phyloP scores from a whole-genome alignment of 2,797 vertebrate genomes.

The Anniella stebbinsi region DNA sequence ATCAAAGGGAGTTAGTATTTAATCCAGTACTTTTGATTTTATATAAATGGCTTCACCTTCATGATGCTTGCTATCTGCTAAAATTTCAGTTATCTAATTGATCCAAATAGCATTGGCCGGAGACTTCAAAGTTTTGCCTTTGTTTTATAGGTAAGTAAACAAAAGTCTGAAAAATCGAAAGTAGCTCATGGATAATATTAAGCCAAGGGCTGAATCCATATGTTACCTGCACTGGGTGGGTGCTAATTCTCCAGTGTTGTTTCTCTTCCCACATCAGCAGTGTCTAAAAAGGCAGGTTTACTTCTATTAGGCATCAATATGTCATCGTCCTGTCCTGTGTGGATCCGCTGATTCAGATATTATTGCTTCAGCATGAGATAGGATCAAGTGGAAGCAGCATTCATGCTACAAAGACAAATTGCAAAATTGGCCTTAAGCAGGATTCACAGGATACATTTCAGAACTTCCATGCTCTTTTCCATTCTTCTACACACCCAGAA shows the following conservation, averaged over 20 bases:
- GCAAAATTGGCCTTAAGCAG: background rate
- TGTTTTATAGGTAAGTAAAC: constrained; percentile 63
- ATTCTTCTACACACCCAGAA: no score
- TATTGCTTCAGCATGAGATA: background rate
- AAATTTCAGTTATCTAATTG: constrained; percentile 73
- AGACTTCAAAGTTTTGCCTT: constrained; percentile 67
- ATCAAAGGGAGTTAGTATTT: constrained; percentile 73
- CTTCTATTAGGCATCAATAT: background rate
- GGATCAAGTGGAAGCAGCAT: background rate
- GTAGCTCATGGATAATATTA: constrained; percentile 40
- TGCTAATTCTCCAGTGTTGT: background rate
- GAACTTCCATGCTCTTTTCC: background rate
- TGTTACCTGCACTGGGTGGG: background rate
- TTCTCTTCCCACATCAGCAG: background rate
- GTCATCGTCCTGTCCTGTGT: background rate
- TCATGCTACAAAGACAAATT: background rate
- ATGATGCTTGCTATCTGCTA: constrained; percentile 69
- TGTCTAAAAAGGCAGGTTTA: background rate
- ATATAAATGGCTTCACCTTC: constrained; percentile 70
- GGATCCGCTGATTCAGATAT: background rate
- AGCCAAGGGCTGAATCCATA: background rate
- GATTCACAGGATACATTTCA: background rate
- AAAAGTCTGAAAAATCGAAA: constrained; percentile 44
- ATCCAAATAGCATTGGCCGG: constrained; percentile 68
- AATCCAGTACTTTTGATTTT: constrained; percentile 72